phyloP scores from a whole-genome alignment of 2,888 invertebrate genomes.

The Dynastes grantii region DNA sequence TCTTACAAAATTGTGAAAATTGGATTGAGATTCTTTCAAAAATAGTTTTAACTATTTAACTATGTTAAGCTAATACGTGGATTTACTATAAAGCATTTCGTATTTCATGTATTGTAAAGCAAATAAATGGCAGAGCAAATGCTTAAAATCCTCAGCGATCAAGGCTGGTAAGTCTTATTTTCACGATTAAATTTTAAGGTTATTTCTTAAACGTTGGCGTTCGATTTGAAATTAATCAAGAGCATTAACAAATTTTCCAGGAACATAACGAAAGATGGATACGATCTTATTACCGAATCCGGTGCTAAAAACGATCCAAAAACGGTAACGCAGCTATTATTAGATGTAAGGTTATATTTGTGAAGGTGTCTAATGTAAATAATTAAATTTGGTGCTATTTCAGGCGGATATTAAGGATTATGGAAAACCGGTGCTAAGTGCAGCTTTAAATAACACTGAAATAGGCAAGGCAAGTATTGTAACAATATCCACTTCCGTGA shows the following conservation, averaged over 20 bases:
- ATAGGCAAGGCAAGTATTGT: constrained; percentile 67
- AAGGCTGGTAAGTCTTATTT: constrained; percentile 69
- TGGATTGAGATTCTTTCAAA: constrained; percentile 20
- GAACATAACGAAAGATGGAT: constrained; percentile 82
- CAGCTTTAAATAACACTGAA: constrained; percentile 77
- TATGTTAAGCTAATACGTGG: constrained; percentile 1
- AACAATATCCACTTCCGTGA: constrained; percentile 47
- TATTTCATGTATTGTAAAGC: constrained; percentile 21
- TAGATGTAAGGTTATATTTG: constrained; percentile 77
- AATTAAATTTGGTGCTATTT: constrained; percentile 60
- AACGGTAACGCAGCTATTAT: constrained; percentile 75
- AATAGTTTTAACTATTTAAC: constrained; percentile 15
- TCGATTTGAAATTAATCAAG: background rate
- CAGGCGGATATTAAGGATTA: constrained; percentile 87
- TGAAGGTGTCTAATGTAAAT: constrained; percentile 50
- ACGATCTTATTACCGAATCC: constrained; percentile 78
- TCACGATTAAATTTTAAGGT: constrained; percentile 65
- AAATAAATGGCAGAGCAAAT: constrained; percentile 43
- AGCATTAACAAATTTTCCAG: constrained; percentile 67
- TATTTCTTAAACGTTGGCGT: constrained; percentile 16
- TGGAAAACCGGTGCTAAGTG: constrained; percentile 82
- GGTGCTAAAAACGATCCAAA: constrained; percentile 77
- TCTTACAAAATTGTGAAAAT: background rate
- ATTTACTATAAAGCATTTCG: constrained; percentile 1
- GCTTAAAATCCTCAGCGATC: constrained; percentile 58